These are phyloP conservation scores for Acronicta aceris DNA, from an alignment of 2,888 invertebrate species.

Conservation along the genomic window DNA sequence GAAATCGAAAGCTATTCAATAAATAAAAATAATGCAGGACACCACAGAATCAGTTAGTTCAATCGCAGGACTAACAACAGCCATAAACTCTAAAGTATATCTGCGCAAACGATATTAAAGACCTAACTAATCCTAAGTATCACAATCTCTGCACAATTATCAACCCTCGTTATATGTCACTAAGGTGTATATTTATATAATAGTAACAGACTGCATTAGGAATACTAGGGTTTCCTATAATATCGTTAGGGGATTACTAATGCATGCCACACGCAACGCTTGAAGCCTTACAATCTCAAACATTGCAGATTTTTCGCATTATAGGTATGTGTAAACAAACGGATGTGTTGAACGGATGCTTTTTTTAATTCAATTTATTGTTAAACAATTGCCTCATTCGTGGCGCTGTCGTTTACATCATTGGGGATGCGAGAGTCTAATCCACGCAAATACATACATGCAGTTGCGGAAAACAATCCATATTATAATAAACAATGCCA, in stretches of 20 bases:
- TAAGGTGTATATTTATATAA: constrained; percentile 14
- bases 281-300: constrained; percentile 35
- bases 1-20: too few species aligned
- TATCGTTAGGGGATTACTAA: constrained; percentile 48
- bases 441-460: too few species aligned
- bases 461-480: too few species aligned
- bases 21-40: too few species aligned
- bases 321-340: constrained; percentile 19
- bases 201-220: constrained; percentile 10
- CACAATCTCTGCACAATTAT: constrained; percentile 1
- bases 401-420: too few species aligned
- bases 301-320: constrained; percentile 46
- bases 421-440: too few species aligned
- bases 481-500: too few species aligned
- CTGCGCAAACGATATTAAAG: constrained; percentile 26
- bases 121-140: not conserved
- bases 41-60: not conserved
- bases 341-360: not conserved
- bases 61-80: constrained; percentile 4
- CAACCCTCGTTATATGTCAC: not conserved
- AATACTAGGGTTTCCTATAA: constrained; percentile 53
- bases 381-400: too few species aligned
- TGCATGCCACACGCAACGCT: constrained; percentile 31
- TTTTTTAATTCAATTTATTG: constrained; percentile 27
- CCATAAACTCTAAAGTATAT: not conserved